Conservation (phyloP, 92 coral and sea anemone genomes). For the Epizoanthus fatuus region DNA sequence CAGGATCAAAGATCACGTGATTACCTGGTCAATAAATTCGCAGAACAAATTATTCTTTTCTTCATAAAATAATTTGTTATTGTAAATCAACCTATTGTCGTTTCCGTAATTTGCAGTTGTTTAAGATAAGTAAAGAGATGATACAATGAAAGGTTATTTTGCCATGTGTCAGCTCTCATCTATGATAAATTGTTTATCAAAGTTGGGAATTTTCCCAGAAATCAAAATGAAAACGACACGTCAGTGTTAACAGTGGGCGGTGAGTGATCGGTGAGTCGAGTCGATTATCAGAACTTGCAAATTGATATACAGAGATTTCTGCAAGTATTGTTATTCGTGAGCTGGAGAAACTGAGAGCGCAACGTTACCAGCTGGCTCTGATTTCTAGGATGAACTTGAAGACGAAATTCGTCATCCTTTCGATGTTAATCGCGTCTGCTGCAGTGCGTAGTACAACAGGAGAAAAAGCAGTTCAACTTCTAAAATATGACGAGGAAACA, state of each 20-base stretch:
- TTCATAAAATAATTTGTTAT: no score
- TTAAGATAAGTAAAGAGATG: neutral
- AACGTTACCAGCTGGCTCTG: no score
- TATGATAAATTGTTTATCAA: neutral
- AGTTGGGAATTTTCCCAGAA: neutral
- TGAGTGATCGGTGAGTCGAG: neutral
- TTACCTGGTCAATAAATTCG: no score
- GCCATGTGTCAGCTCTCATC: neutral
- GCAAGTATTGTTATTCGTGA: neutral
- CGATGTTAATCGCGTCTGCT: neutral
- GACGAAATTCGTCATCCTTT: neutral
- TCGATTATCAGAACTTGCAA: neutral
- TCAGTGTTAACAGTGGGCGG: no score
- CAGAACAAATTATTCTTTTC: no score
- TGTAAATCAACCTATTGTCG: no score
- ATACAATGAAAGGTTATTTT: neutral
- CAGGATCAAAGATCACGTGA: no score
- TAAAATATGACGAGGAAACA: constrained; percentile 27
- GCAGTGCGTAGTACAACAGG: neutral
- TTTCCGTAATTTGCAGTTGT: no score
- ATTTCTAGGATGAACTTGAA: no score
- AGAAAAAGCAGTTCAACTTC: constrained; percentile 38
- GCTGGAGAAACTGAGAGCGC: neutral
- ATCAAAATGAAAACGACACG: neutral
- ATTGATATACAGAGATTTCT: neutral